Evolutionary conservation across 1,140 invertebrate genomes (phyloP).

Genomic region (Drosophila varians): DNA sequence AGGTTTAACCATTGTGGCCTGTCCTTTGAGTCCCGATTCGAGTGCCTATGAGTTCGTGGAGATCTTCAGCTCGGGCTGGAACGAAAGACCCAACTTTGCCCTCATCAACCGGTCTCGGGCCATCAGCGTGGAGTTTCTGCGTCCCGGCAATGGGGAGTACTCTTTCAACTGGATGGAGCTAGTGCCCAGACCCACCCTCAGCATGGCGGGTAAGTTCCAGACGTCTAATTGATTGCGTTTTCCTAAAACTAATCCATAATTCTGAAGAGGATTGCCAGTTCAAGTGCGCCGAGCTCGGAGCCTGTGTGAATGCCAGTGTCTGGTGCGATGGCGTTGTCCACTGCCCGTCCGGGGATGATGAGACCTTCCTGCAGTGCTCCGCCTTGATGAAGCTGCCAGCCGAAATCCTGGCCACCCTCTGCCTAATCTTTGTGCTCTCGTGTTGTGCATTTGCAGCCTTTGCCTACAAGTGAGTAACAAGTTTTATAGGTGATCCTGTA

Average conservation of each 20-base stretch:
- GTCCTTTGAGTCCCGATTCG: slow-evolving; percentile 74
- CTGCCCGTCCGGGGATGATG: slow-evolving; percentile 94
- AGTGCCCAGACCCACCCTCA: slow-evolving; percentile 86
- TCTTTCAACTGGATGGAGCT: slow-evolving; percentile 93
- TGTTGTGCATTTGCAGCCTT: slow-evolving; percentile 80
- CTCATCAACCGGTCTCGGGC: slow-evolving; percentile 85
- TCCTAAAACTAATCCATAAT: background rate
- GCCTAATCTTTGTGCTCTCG: slow-evolving; percentile 82
- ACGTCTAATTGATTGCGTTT: too few species aligned
- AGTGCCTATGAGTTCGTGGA: slow-evolving; percentile 84
- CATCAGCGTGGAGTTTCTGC: slow-evolving; percentile 91
- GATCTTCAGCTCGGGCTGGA: slow-evolving; percentile 93
- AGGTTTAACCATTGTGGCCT: slow-evolving; percentile 81
- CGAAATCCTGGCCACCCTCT: slow-evolving; percentile 87
- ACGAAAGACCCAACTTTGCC: slow-evolving; percentile 83
- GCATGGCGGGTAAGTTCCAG: slow-evolving; percentile 65
- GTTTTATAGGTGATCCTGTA: background rate
- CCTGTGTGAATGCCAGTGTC: slow-evolving; percentile 93
- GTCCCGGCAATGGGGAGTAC: slow-evolving; percentile 89
- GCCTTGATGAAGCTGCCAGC: slow-evolving; percentile 89
- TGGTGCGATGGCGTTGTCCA: slow-evolving; percentile 94
- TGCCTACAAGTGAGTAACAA: slow-evolving; percentile 75
- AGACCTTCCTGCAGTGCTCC: slow-evolving; percentile 91
- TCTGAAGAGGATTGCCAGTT: slow-evolving; percentile 88
- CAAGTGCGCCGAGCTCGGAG: slow-evolving; percentile 92